Evolutionary conservation across 2,797 vertebrate species (phyloP), one percentile per base, ranked within the genome.

Genomic region (Columba guinea): DNA sequence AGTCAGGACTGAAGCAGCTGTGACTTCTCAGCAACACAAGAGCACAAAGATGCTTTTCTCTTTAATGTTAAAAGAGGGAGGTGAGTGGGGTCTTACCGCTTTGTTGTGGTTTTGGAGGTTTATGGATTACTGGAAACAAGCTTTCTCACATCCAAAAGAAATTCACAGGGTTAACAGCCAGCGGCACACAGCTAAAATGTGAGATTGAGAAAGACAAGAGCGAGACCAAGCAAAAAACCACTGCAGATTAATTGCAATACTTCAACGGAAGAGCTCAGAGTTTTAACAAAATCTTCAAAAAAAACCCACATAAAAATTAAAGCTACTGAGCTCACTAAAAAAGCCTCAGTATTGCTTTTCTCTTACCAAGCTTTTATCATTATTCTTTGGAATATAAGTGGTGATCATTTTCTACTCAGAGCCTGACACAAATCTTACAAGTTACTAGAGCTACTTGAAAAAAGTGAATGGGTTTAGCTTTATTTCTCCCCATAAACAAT

Each of bases 331-430:
- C 44, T 95, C 28, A 60, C 83, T 87, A 39, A 44, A 58, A 51
- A 63, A 90, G 37, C 41, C 30, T 74, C 32, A 53, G 37, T 26
- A 71, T 51, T 67, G 19, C 52, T 82, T 95, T 82, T 15, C 39
- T 67, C 59, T 85, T 62, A 90, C 30, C 28, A 89, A 93, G 84
- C 3, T 82, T 94, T 93, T 90, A 75, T 85, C 91, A 73, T 52
- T 89, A 23, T 83, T 92, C 92, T 91, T 83, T 87, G 67, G 46
- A 91, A 71, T 53, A 81, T 76, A 89, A 95, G 86, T 65, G 39
- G 84, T 59, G 71, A 89, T 83, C 60, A 80, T 93, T 89, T 95
- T 77, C 78, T 91, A 30, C 78, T 94, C 74, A 60, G 63, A 96
- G 77, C 30, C 79, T 89, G 64, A 95, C 62, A 90, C 53, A 84